phyloP scores from a whole-genome alignment of 30 jellyfish, hydroid and myxozoan genomes.

The Morbakka virulenta region DNA sequence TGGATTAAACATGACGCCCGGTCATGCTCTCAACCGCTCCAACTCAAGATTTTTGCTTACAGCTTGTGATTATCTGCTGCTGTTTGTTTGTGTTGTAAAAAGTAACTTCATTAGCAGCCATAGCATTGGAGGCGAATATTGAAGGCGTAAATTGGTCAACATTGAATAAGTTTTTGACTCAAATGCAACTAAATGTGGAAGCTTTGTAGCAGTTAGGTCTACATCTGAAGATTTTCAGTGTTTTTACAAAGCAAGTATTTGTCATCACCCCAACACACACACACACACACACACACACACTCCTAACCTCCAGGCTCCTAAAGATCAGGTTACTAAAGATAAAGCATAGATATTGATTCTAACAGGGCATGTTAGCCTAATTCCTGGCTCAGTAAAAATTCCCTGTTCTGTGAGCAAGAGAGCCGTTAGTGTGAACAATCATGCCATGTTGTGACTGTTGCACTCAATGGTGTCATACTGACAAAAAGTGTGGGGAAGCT shows the following conservation, averaged over 20 bases:
- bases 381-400: neutral
- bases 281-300: too few species aligned
- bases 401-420: neutral
- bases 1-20: too few species aligned
- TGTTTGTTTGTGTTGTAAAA: too few species aligned
- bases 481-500: neutral
- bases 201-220: neutral
- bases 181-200: neutral
- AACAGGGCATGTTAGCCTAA: neutral
- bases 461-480: neutral
- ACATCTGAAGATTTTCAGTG: neutral
- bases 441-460: neutral
- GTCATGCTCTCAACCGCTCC: too few species aligned
- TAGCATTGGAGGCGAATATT: neutral
- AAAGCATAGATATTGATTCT: neutral
- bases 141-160: neutral
- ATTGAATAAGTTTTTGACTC: neutral
- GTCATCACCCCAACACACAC: neutral
- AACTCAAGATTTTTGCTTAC: too few species aligned
- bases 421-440: neutral
- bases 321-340: neutral
- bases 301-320: too few species aligned
- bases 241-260: neutral
- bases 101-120: neutral
- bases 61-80: too few species aligned